Evolutionary conservation across 2,797 vertebrate genomes (phyloP).

Genomic region (Bryconaethiops microstoma): DNA sequence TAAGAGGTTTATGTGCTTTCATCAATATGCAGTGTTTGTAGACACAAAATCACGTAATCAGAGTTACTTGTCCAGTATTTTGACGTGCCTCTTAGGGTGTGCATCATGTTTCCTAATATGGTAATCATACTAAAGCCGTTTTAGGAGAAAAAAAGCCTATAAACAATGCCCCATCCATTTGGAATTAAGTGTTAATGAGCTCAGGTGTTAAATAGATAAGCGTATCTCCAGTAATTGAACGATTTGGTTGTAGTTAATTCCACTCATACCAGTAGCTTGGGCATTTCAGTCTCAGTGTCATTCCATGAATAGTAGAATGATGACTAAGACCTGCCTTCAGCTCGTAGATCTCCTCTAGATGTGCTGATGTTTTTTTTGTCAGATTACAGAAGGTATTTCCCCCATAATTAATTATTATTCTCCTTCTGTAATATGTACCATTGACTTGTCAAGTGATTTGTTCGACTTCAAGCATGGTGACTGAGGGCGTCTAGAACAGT

Average conservation of each 20-base stretch:
- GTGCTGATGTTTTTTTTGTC: not conserved
- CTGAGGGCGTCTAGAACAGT: not conserved
- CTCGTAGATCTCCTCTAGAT: not conserved
- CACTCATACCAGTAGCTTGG: constrained; percentile 29
- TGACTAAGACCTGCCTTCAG: constrained; percentile 40
- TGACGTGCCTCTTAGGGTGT: no score
- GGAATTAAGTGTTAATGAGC: not conserved
- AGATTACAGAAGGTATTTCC: not conserved
- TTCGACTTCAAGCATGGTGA: not conserved
- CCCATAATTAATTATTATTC: constrained; percentile 15
- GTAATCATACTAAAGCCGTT: not conserved
- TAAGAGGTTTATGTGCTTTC: not conserved
- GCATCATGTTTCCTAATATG: not conserved
- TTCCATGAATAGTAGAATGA: constrained; percentile 57
- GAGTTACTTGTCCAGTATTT: no score
- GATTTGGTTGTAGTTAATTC: constrained; percentile 32
- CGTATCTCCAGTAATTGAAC: not conserved
- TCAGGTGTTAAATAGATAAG: not conserved
- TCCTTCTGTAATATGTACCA: not conserved
- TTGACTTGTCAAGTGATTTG: not conserved
- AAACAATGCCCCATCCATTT: not conserved
- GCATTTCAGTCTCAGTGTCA: constrained; percentile 53
- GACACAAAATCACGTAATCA: not conserved
- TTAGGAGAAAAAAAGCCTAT: no score
- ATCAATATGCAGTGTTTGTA: not conserved